Base-by-base conservation (phyloP, 2,113 vertebrate species). In the Dunckerocampus dactyliophorus region DNA sequence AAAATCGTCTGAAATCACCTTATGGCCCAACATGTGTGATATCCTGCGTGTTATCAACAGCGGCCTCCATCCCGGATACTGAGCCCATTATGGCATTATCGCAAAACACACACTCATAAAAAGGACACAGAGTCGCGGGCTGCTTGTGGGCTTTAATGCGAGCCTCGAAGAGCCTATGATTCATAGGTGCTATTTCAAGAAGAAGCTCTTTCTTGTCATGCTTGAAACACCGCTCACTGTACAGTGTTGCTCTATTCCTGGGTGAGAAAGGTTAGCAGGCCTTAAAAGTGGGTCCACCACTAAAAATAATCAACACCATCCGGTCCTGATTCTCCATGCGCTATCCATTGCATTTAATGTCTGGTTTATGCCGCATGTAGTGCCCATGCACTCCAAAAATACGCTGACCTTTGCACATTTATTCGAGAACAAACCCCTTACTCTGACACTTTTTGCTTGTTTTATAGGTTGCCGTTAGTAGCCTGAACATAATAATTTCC, bases 1-100 rank as follows among this genome's bases (percentile, higher is more conserved):
- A 3, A 52, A 52, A 43, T 43, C 2, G 13, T 17, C 17, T 37
- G 28, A 55, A 39, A 55, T 37, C 1, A 55, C 11, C 15, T 61
- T 67, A 61, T 65, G 71, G 57, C 66, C 64, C 34, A 55, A 12
- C 34, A 28, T 15, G 58, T 49, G 63, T 45, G 21, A 22, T 84
- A 83, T 80, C 74, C 79, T 72, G 83, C 28, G 57, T 60, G 72
- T 59, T 67, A 71, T 82, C 83, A 87, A 80, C 82, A 82, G 73
- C 69, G 74, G 80, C 63, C 66, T 71, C 59, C 47, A 70, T 88
- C 75, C 82, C 31, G 74, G 85, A 88, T 80, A 74, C 82, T 10
- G 62, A 63, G 72, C 49, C 59, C 64, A 80, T 87, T 85, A 87
- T 82, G 83, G 77, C 76, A 74, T 84, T 82, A 86, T 75, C 58